Evolutionary conservation across 2,888 invertebrate genomes (phyloP).

Genomic region (Onchidella celtica): DNA sequence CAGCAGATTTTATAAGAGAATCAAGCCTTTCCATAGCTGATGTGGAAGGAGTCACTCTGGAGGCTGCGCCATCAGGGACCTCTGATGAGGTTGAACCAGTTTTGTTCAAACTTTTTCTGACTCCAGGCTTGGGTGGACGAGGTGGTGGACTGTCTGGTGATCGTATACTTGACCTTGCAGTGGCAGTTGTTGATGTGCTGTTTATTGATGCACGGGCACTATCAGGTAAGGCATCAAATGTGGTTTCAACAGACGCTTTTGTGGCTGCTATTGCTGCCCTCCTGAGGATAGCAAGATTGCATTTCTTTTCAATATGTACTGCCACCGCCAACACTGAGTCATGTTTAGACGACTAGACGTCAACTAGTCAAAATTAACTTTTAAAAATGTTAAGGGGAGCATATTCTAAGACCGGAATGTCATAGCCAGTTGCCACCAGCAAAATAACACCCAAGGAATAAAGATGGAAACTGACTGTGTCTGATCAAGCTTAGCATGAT

Average conservation of each 20-base stretch:
- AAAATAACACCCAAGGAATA: too few relatives aligned
- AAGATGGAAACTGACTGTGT: too few relatives aligned
- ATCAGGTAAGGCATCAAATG: slow-evolving; percentile 50
- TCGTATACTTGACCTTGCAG: slow-evolving; percentile 46
- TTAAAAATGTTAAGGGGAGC: too few relatives aligned
- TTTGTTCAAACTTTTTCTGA: slow-evolving; percentile 28
- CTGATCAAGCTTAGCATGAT: too few relatives aligned
- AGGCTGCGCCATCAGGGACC: background rate
- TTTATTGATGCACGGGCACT: slow-evolving; percentile 49
- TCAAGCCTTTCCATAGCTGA: slow-evolving; percentile 85
- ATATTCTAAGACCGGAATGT: too few relatives aligned
- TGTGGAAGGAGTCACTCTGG: slow-evolving; percentile 65
- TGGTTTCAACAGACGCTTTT: slow-evolving; percentile 53
- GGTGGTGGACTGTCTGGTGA: slow-evolving; percentile 47
- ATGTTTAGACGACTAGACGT: too few relatives aligned
- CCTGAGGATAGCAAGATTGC: slow-evolving; percentile 14
- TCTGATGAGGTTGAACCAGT: slow-evolving; percentile 21
- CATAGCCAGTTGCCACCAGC: too few relatives aligned
- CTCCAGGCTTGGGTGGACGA: slow-evolving; percentile 47
- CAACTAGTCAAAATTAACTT: too few relatives aligned
- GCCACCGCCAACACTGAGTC: too few relatives aligned
- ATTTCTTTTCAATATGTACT: background rate
- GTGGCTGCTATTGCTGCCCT: slow-evolving; percentile 40
- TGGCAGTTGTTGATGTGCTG: slow-evolving; percentile 47
- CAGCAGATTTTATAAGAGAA: slow-evolving; percentile 85